Base-by-base conservation (phyloP, 2,113 vertebrate genomes). In the Rhabdomys dilectus region DNA sequence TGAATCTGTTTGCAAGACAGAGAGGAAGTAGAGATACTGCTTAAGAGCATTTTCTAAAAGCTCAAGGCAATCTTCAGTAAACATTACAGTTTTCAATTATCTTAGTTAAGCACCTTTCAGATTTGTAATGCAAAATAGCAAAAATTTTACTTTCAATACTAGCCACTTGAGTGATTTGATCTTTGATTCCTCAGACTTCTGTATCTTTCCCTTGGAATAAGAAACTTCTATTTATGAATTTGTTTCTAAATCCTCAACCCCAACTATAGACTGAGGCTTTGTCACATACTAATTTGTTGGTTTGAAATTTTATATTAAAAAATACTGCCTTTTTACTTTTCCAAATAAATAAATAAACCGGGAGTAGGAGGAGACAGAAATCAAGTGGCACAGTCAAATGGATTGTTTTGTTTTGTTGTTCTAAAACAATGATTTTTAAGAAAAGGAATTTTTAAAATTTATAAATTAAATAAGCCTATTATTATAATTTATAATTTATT, bases 311-410 rank as follows among this genome's bases (percentile, higher is more conserved):
- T 84, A 91, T 72, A 51, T 66, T 96, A 48, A 85, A 95, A 97
- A 97, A 80, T 93, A 96, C 95, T 91, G 72, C 31, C 73, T 97
- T 97, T 96, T 80, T 95, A 17, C 85, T 97, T 97, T 97, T 89
- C 89, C 3, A 95, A 80, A 0, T 2, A 96, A 96, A 97, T 82
- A 97, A 94, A 97, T 95, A 68, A 96, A 95, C 31, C 78, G 91
- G 75, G 88, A 98, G 42, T 70, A 97, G 89, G 73, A 97, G 89
- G 75, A 97, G 95, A 96, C 19, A 93, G 3, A 89, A 98, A 92
- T 62, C 95, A 73, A 95, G 93, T 96, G 94, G 75, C 22, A 94
- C 39, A 95, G 29, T 85, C 95, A 92, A 64, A 10, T 97, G 89
- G 91, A 60, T 77, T 29, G 87, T 97, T 97, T 98, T 95, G 16